phyloP scores from a whole-genome alignment of 1,140 invertebrate genomes.

The Eriocheir sinensis region DNA sequence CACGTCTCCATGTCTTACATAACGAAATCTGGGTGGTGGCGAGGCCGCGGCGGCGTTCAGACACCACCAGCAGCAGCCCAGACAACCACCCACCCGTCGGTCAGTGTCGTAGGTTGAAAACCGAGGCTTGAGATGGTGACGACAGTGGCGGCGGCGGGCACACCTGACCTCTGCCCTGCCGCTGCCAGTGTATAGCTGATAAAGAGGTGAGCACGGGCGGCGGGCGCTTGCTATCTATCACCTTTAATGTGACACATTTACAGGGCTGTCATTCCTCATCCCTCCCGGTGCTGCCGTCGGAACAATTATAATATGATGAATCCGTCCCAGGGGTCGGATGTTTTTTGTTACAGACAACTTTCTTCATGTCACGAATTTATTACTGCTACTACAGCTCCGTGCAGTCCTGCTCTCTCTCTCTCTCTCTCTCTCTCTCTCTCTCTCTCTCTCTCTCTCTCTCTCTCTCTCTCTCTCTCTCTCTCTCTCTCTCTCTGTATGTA shows the following conservation, averaged over 20 bases:
- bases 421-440: too few relatives aligned
- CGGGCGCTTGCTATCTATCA: slow-evolving; percentile 19
- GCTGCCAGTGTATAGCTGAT: not conserved
- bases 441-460: slow-evolving; percentile 22
- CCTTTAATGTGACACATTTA: slow-evolving; percentile 2
- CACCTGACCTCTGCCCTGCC: not conserved
- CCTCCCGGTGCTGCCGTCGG: not conserved
- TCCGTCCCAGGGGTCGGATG: not conserved
- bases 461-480: too few relatives aligned
- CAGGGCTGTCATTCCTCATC: not conserved
- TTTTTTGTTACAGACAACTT: not conserved
- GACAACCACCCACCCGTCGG: not conserved
- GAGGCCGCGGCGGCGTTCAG: not conserved
- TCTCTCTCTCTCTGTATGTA: too few relatives aligned
- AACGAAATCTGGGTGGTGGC: not conserved
- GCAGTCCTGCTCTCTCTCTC: not conserved
- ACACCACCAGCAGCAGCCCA: too few relatives aligned
- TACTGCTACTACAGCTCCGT: not conserved
- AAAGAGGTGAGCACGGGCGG: not conserved
- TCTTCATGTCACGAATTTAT: not conserved
- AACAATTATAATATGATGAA: not conserved
- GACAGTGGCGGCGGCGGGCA: not conserved
- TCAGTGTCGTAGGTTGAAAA: not conserved
- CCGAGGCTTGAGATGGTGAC: not conserved
- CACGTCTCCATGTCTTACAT: not conserved